phyloP scores from a whole-genome alignment of 2,113 vertebrate genomes.

The Brienomyrus brachyistius region DNA sequence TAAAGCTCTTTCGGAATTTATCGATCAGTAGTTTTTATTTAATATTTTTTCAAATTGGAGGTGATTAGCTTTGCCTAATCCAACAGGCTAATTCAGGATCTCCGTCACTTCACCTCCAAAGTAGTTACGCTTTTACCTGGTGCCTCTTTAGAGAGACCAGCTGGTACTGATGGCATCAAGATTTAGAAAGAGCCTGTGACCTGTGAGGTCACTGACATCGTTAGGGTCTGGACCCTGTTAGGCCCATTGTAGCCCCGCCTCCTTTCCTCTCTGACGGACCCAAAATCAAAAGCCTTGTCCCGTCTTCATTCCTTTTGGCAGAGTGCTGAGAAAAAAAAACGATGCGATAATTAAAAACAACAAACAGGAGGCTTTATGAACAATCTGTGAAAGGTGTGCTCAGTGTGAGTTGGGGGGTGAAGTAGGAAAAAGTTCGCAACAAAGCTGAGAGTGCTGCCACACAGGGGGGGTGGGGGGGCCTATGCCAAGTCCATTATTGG shows the following conservation, averaged over 20 bases:
- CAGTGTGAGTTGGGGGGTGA: not conserved
- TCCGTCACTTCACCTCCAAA: not conserved
- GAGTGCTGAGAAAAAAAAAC: not conserved
- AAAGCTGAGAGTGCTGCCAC: slow-evolving; percentile 32
- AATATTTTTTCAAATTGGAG: not conserved
- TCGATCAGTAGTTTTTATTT: not conserved
- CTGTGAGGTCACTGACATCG: not conserved
- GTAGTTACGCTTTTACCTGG: not conserved
- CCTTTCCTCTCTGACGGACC: not conserved
- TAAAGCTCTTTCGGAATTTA: not conserved
- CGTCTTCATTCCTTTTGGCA: not conserved
- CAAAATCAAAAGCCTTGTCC: not conserved
- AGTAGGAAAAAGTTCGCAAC: slow-evolving; percentile 32
- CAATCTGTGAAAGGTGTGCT: slow-evolving; percentile 15
- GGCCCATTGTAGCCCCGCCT: not conserved
- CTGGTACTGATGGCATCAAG: not conserved
- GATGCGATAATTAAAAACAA: slow-evolving; percentile 15
- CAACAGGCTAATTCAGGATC: not conserved
- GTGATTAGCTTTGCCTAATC: not conserved
- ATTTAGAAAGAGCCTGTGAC: not conserved
- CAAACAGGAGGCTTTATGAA: slow-evolving; percentile 8
- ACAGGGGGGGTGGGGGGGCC: slow-evolving; percentile 23
- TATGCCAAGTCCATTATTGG: slow-evolving; percentile 62
- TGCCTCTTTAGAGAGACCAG: not conserved
- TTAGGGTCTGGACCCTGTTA: not conserved